Evolutionary conservation across 2,888 invertebrate genomes (phyloP).

Genomic region (Idaea biselata): DNA sequence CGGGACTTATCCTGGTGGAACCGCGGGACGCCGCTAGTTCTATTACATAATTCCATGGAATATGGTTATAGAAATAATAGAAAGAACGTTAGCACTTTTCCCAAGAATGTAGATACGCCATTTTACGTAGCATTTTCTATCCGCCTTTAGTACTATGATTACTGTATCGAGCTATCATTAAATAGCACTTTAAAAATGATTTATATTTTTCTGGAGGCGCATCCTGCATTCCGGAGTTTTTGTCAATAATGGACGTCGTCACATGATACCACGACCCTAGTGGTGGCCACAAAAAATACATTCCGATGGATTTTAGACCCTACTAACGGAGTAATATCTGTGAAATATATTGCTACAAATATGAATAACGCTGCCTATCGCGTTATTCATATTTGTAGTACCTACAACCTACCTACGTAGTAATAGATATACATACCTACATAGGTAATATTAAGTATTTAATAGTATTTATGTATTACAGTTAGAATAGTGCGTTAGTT

Average conservation of each 20-base stretch:
- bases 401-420: no score
- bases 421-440: no score
- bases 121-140: not conserved
- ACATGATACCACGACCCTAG: not conserved
- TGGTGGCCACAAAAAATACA: not conserved
- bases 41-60: no score
- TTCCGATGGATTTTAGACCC: not conserved
- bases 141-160: not conserved
- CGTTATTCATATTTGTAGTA: no score
- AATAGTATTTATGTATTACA: no score
- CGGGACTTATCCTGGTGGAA: no score
- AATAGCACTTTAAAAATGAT: not conserved
- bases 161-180: not conserved
- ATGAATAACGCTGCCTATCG: no score
- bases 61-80: no score
- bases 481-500: no score
- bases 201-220: conserved; percentile 13
- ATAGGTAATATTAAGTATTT: no score
- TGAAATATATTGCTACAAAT: no score
- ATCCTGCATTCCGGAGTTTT: not conserved
- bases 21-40: no score
- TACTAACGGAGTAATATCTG: not conserved
- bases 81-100: not conserved
- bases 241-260: not conserved
- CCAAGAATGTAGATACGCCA: not conserved